phyloP scores from a whole-genome alignment of 2,888 invertebrate genomes.

The Stenurella melanura region DNA sequence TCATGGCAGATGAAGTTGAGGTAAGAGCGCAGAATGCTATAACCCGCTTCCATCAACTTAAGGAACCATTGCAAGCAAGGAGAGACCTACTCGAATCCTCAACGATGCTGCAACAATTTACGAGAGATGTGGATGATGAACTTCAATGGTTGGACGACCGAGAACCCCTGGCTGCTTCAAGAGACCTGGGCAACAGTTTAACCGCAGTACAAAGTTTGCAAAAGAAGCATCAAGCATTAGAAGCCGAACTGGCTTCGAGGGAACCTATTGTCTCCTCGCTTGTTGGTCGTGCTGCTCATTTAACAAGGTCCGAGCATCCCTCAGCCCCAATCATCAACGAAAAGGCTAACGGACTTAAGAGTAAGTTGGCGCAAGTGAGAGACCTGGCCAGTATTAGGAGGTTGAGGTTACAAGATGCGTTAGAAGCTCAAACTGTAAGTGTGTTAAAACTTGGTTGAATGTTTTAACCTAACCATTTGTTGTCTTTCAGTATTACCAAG shows the following conservation, averaged over 20 bases:
- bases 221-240: conserved; percentile 94
- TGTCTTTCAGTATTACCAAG: conserved; percentile 85
- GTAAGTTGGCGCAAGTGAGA: conserved; percentile 81
- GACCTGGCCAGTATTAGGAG: conserved; percentile 84
- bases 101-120: conserved; percentile 89
- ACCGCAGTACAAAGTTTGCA: conserved; percentile 90
- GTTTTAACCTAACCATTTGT: conserved; percentile 1
- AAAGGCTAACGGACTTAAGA: conserved; percentile 80
- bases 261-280: conserved; percentile 89
- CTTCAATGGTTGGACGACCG: conserved; percentile 91
- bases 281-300: conserved; percentile 83
- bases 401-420: conserved; percentile 84
- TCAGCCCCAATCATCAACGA: conserved; percentile 84
- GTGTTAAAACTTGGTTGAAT: not conserved
- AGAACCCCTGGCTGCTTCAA: conserved; percentile 81
- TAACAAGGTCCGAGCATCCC: conserved; percentile 91
- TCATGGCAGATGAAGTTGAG: conserved; percentile 91
- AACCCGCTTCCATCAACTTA: conserved; percentile 78
- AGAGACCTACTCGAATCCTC: conserved; percentile 95
- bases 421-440: conserved; percentile 86
- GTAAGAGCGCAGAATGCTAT: conserved; percentile 81
- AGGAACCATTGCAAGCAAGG: conserved; percentile 93
- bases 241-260: conserved; percentile 90
- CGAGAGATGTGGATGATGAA: conserved; percentile 94
- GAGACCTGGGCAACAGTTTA: conserved; percentile 78